Base-by-base conservation (phyloP, 2,888 invertebrate species). In the Chymomyza amoena region DNA sequence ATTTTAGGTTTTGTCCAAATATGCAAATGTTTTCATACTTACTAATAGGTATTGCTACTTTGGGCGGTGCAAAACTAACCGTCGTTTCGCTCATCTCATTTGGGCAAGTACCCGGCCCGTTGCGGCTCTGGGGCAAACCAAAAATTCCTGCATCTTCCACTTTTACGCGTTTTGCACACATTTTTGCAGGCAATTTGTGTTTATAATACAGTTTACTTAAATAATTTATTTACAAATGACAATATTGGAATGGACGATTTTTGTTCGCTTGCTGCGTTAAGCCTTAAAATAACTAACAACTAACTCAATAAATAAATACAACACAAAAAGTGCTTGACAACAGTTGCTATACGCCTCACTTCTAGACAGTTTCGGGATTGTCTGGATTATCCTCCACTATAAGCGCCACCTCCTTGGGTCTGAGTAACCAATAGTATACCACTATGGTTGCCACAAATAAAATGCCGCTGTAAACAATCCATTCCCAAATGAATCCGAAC, bases 401-500 rank as follows among this genome's bases (percentile, higher is more conserved):
- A 61, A 94, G 92, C 73, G 93, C 90, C 2, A 93, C 93, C 84
- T 94, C 93, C 78, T 93, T 92, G 3, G 95, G 95, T 84, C 94
- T 94, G 73, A 95, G 92, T 61, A 95, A 80, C 64, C 92, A 92
- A 80, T 95, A 93, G 91, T 95, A 95, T 51, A 94, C 93, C 39
- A 94, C 80, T 89, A 95, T 93, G 72, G 95, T 94, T 76, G 93
- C 90, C 63, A 94, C 91, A 80, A 95, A 94, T 36, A 94, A 90
- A 9, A 93, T 76, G 64, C 94, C 92, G 79, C 95, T 94, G 18
- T 92, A 92, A 13, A 95, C 91, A 64, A 95, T 94, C 52, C 94
- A 92, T 76, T 93, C 93, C 78, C 95, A 94, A 64, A 94, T 92
- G 82, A 94, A 96, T 45, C 92, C 91, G 85, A 93, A 95, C 96